Conservation (phyloP, 2,797 vertebrate genomes). For the Remorina albescens region DNA sequence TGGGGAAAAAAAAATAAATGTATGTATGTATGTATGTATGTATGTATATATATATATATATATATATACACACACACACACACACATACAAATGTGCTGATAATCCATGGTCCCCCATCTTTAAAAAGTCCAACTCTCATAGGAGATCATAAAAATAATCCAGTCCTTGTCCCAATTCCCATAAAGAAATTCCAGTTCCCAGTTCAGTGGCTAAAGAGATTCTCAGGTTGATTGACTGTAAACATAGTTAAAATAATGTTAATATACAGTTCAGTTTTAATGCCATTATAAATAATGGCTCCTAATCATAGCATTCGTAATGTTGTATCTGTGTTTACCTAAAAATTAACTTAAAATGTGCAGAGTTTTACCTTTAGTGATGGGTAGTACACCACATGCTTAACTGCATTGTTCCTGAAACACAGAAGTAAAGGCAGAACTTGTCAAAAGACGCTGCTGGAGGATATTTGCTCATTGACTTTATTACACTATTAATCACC, state of each 20-base stretch:
- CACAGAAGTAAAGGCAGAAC: constrained; percentile 17
- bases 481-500: constrained; percentile 74
- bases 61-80: no score
- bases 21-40: no score
- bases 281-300: neutral
- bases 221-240: constrained; percentile 92
- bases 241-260: constrained; percentile 34
- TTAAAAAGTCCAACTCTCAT: constrained; percentile 71
- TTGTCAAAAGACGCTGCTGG: constrained; percentile 9
- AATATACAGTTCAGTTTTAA: neutral
- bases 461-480: neutral
- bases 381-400: constrained; percentile 93
- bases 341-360: neutral
- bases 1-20: no score
- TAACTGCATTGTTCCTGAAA: constrained; percentile 90
- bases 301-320: neutral
- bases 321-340: neutral
- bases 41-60: no score
- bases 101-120: constrained; percentile 36
- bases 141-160: constrained; percentile 99
- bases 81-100: constrained; percentile 50
- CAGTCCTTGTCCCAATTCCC: constrained; percentile 98
- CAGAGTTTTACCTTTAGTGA: constrained; percentile 89
- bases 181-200: constrained; percentile 95
- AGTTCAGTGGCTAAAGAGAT: constrained; percentile 92